These are phyloP conservation scores for Brachypterus glaber DNA, from an alignment of 2,888 invertebrate species.

Conservation along the genomic window DNA sequence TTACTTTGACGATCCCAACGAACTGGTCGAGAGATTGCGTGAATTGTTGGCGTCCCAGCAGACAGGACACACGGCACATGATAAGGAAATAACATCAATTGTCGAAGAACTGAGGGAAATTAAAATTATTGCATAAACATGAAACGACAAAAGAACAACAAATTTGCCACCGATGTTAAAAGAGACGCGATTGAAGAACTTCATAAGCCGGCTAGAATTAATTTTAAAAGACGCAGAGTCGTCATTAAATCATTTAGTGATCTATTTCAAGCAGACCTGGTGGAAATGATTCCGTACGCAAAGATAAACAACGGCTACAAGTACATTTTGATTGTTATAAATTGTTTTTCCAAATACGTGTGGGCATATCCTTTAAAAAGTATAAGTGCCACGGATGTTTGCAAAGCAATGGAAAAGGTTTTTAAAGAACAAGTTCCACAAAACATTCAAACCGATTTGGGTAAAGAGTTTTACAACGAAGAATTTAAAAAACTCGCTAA, in stretches of 20 bases:
- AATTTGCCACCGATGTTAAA: slow-evolving; percentile 29
- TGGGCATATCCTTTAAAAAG: slow-evolving; percentile 30
- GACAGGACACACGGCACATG: too few relatives aligned
- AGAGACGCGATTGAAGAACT: slow-evolving; percentile 7
- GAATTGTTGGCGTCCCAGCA: neutral
- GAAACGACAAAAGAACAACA: neutral
- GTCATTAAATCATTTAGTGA: slow-evolving; percentile 35
- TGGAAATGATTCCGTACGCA: slow-evolving; percentile 29
- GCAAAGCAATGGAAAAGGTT: slow-evolving; percentile 12
- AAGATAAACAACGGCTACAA: slow-evolving; percentile 27
- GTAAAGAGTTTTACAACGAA: too few relatives aligned
- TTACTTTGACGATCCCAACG: slow-evolving; percentile 1
- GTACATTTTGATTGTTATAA: slow-evolving; percentile 29
- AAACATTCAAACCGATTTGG: slow-evolving; percentile 16
- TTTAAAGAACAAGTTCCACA: slow-evolving; percentile 10
- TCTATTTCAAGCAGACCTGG: slow-evolving; percentile 37
- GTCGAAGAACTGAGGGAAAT: too few relatives aligned
- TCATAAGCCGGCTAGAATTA: slow-evolving; percentile 30
- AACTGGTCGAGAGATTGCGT: neutral
- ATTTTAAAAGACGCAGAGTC: slow-evolving; percentile 31
- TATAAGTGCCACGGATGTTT: slow-evolving; percentile 26
- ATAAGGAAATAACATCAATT: too few relatives aligned
- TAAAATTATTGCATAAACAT: too few relatives aligned
- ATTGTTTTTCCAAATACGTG: slow-evolving; percentile 33
- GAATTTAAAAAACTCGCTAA: slow-evolving; percentile 13